These are phyloP conservation scores for Linurgus olivaceus DNA, from an alignment of 2,797 vertebrate genomes.

Conservation along the genomic window DNA sequence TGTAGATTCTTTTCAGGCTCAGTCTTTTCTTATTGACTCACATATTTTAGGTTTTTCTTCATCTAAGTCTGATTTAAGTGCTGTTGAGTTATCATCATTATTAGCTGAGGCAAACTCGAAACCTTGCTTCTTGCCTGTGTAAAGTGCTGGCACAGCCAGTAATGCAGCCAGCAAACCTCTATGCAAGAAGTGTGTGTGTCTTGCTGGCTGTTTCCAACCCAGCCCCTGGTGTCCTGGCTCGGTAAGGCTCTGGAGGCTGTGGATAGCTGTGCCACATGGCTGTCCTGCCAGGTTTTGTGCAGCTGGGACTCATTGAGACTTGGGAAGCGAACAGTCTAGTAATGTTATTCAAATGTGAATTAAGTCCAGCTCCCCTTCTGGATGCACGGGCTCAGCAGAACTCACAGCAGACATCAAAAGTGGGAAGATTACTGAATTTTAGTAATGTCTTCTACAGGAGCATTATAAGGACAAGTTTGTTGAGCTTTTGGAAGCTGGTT, in stretches of 20 bases:
- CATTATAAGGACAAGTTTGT: neutral
- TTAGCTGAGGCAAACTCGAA: neutral
- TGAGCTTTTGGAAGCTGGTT: neutral
- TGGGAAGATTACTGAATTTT: neutral
- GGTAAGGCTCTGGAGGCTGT: neutral
- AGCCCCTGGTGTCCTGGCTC: fast-evolving
- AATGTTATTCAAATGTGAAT: neutral
- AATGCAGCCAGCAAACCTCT: neutral
- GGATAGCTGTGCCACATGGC: neutral
- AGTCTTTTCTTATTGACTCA: neutral
- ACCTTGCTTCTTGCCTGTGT: neutral
- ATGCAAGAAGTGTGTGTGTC: fast-evolving
- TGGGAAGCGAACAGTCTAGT: neutral
- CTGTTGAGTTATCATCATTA: neutral
- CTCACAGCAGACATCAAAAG: neutral
- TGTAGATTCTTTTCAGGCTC: neutral
- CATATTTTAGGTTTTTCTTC: neutral
- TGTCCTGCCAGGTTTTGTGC: neutral
- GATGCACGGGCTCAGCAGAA: neutral
- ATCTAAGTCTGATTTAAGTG: neutral
- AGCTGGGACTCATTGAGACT: neutral
- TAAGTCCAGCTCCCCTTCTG: neutral
- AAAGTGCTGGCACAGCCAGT: neutral
- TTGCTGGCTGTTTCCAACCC: neutral
- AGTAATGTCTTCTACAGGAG: fast-evolving